phyloP scores from a whole-genome alignment of 2,113 vertebrate genomes.

The Cheilinus undulatus region DNA sequence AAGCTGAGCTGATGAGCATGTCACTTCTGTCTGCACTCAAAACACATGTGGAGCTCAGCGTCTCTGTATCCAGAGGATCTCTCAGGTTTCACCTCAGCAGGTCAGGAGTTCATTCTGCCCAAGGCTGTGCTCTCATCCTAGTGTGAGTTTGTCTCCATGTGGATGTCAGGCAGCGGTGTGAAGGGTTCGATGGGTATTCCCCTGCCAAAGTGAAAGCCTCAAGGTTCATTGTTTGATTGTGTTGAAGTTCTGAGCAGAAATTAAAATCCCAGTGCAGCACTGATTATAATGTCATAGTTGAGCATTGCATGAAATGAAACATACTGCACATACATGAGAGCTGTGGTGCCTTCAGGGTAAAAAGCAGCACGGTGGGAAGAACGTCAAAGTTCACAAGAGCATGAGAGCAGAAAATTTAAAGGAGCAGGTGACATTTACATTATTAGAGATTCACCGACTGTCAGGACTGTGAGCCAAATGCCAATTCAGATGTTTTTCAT shows the following conservation, averaged over 20 bases:
- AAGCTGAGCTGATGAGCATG: not conserved
- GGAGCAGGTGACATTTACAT: too few species aligned
- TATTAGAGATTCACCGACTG: too few species aligned
- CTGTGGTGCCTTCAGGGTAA: slow-evolving; percentile 29
- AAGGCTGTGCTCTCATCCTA: slow-evolving; percentile 15
- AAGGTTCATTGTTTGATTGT: slow-evolving; percentile 14
- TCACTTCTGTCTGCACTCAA: not conserved
- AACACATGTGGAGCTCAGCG: not conserved
- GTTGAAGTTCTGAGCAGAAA: slow-evolving; percentile 14
- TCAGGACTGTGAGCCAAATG: too few species aligned
- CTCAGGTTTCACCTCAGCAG: slow-evolving; percentile 19
- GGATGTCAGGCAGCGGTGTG: not conserved
- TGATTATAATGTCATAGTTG: slow-evolving; percentile 37
- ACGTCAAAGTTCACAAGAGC: too few species aligned
- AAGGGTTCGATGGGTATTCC: slow-evolving; percentile 3
- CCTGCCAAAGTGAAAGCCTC: not conserved
- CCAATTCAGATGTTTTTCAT: too few species aligned
- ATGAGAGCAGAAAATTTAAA: too few species aligned
- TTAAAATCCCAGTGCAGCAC: slow-evolving; percentile 16
- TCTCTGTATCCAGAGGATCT: not conserved
- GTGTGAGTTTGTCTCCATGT: not conserved
- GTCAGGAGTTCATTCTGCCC: slow-evolving; percentile 20
- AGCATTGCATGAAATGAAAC: slow-evolving; percentile 7
- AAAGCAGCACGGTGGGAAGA: not conserved
- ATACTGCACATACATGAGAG: not conserved